A percentile compares a stretch with the other conserved stretches of the same genome.
These are phyloP conservation scores for Neoitamus cyanurus DNA, from an alignment of 2,888 invertebrate genomes.

Conservation along the genomic window DNA sequence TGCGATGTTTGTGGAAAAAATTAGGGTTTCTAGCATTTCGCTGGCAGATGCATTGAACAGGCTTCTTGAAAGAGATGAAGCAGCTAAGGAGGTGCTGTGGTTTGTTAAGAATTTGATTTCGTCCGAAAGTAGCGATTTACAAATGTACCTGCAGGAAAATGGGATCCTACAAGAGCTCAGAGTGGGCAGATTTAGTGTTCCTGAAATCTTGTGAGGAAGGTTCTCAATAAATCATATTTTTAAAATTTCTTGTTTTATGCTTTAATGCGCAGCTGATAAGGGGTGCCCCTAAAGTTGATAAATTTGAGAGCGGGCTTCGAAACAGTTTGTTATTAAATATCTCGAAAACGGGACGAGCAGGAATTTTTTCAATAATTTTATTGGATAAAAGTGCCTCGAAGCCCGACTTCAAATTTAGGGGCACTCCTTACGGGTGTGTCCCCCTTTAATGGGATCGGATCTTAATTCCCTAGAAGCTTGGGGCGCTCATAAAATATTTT, in stretches of 20 bases:
- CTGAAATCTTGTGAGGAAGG: not conserved
- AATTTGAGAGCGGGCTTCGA: too few relatives aligned
- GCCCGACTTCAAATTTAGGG: too few relatives aligned
- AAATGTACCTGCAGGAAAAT: not conserved
- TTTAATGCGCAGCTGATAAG: too few relatives aligned
- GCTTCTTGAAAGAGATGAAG: not conserved
- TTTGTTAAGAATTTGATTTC: slow-evolving; percentile 42
- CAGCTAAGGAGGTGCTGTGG: slow-evolving; percentile 47
- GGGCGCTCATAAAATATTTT: not conserved
- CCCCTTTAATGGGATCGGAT: too few relatives aligned
- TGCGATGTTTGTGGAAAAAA: not conserved
- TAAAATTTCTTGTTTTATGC: not conserved
- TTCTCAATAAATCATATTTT: not conserved
- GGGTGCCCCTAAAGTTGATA: too few relatives aligned
- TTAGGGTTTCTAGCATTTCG: not conserved
- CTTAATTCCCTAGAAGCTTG: too few relatives aligned
- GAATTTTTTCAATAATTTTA: too few relatives aligned
- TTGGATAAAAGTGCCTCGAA: too few relatives aligned
- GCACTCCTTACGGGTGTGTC: too few relatives aligned
- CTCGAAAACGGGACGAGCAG: too few relatives aligned
- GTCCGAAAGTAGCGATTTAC: not conserved
- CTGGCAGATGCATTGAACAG: slow-evolving; percentile 28
- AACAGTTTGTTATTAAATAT: too few relatives aligned
- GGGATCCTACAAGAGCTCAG: not conserved
- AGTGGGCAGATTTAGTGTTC: slow-evolving; percentile 3